Percentiles rank a stretch among this genome's conserved stretches.
Evolutionary conservation across 2,797 vertebrate genomes (phyloP).

Genomic region (Chrosomus eos): DNA sequence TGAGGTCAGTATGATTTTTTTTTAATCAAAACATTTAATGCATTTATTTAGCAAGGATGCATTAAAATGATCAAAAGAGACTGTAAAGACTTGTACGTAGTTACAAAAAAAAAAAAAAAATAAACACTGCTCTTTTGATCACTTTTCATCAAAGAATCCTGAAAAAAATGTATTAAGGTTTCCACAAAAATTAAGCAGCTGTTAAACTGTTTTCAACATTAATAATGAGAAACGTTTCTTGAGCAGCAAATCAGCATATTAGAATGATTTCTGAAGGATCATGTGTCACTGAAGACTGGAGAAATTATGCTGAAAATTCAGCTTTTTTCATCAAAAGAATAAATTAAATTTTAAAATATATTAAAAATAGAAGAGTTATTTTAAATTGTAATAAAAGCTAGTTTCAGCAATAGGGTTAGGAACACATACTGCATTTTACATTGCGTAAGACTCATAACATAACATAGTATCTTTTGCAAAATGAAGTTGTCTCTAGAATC

Average conservation of each 20-base stretch:
- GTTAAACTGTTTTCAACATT: background rate
- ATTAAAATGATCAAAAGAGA: too few relatives aligned
- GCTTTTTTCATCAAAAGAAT: background rate
- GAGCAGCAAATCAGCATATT: background rate
- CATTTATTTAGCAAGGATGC: background rate
- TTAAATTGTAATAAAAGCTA: background rate
- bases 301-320: background rate
- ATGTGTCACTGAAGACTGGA: background rate
- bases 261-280: background rate
- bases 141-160: background rate
- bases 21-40: too few relatives aligned
- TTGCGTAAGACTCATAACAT: background rate
- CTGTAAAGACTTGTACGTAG: too few relatives aligned
- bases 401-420: background rate
- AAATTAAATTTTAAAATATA: background rate
- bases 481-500: conserved; percentile 2
- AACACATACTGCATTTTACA: background rate
- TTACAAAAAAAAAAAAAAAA: too few relatives aligned
- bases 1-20: too few relatives aligned
- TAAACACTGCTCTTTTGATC: background rate
- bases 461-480: background rate
- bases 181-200: background rate
- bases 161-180: background rate
- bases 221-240: conserved; percentile 10
- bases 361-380: background rate